Evolutionary conservation across 2,888 invertebrate species (phyloP), one percentile per base, ranked within the genome.

Genomic region (Polydrusus pterygomalis): DNA sequence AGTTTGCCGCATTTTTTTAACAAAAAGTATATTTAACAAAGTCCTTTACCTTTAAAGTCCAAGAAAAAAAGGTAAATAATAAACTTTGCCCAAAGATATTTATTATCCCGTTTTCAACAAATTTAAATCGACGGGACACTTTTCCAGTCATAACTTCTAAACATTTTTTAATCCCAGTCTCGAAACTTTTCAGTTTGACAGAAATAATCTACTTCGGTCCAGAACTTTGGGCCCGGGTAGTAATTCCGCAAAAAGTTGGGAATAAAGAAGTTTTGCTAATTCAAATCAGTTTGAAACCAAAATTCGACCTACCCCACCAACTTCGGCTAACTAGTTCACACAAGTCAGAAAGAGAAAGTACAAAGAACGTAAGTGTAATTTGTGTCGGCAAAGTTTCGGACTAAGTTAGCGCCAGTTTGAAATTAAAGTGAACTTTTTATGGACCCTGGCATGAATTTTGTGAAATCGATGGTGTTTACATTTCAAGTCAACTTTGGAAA

Each of bases 341-440:
- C 86, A 84, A 85, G 86, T 85, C 83, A 85, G 87, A 87, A 85
- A 84, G 87, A 87, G 87, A 87, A 87, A 87, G 87, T 87, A 83
- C 87, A 84, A 84, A 84, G 87, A 86, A 85, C 86, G 86, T 86
- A 86, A 86, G 87, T 86, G 86, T 86, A 87, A 86, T 87, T 87
- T 86, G 86, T 85, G 86, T 86, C 85, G 85, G 86, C 84, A 82
- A 87, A 87, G 87, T 87, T 87, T 86, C 83, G 84, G 85, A 83
- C 86, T 83, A 85, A 86, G 85, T 86, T 86, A 84, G 83, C 83
- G 84, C 83, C 86, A 86, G 85, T 87, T 87, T 82, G 85, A 86
- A 86, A 86, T 86, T 86, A 86, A 86, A 85, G 83, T 84, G 82
- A 87, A 87, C 86, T 87, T 87, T 87, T 86, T 86, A 86, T 87